Conservation (phyloP, 2,113 vertebrate genomes). For the Amphiprion ocellaris region DNA sequence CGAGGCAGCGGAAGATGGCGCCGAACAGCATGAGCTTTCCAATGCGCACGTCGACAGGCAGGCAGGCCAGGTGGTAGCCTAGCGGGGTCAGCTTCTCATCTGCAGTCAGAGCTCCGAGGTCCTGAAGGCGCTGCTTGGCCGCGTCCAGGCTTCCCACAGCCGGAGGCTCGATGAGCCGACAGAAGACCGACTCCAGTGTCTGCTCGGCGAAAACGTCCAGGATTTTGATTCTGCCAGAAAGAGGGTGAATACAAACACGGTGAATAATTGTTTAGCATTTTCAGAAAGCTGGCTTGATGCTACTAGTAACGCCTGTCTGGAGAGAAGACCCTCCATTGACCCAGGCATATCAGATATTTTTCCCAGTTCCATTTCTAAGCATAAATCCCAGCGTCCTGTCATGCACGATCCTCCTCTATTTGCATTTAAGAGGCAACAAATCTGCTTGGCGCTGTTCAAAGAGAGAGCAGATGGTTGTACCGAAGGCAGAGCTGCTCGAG, state of each 20-base stretch:
- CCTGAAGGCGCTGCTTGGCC: slow-evolving; percentile 91
- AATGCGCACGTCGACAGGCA: slow-evolving; percentile 97
- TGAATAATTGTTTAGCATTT: too few relatives aligned
- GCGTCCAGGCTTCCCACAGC: slow-evolving; percentile 85
- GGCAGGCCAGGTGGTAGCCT: slow-evolving; percentile 95
- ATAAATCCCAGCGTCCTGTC: not conserved
- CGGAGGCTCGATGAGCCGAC: slow-evolving; percentile 93
- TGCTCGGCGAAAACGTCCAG: slow-evolving; percentile 92
- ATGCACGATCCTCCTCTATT: not conserved
- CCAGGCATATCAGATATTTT: too few relatives aligned
- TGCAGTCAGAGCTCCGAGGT: slow-evolving; percentile 91
- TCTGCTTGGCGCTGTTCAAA: not conserved
- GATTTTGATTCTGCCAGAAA: slow-evolving; percentile 91
- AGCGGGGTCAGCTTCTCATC: slow-evolving; percentile 94
- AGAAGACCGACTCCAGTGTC: slow-evolving; percentile 90
- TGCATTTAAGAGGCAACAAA: slow-evolving; percentile 14
- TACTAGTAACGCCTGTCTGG: not conserved
- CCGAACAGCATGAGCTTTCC: slow-evolving; percentile 98
- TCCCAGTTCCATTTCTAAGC: not conserved
- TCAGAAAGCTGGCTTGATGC: not conserved
- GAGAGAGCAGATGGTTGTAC: slow-evolving; percentile 73
- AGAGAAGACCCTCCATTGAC: too few relatives aligned
- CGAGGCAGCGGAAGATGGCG: slow-evolving; percentile 97
- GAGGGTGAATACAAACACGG: not conserved
- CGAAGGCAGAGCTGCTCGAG: slow-evolving; percentile 97